Evolutionary conservation across 2,113 vertebrate species (phyloP), one percentile per base, ranked within the genome.

Genomic region (Athene noctua): DNA sequence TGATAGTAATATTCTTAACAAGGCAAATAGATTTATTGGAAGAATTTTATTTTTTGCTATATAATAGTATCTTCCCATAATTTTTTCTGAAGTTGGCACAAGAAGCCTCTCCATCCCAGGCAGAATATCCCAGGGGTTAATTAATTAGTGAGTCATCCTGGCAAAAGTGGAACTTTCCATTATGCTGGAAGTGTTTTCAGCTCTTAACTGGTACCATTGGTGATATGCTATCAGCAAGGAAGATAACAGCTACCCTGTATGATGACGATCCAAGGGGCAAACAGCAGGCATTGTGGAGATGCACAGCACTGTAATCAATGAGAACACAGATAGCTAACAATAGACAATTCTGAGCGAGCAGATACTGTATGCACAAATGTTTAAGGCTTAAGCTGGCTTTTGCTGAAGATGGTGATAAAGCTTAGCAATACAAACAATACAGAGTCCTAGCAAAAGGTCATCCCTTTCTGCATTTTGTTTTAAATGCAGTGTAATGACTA

Each of bases 111-210:
- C 61, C 46, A 84, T 54, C 36, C 47, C 10, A 71, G 46, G 67
- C 83, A 84, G 62, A 84, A 42, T 16, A 61, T 47, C 42, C 7
- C 58, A 67, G 17, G 36, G 65, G 66, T 92, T 86, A 95, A 95
- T 68, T 82, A 88, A 86, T 81, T 77, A 91, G 11, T 67, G 52
- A 96, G 61, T 85, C 89, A 97, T 84, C 49, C 70, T 77, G 66
- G 77, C 4, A 15, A 80, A 96, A 97, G 78, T 15, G 23, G 70
- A 94, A 94, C 44, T 92, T 95, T 79, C 92, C 86, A 87, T 89
- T 75, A 79, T 51, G 80, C 78, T 77, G 7, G 40, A 86, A 95
- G 86, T 20, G 30, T 81, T 96, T 95, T 84, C 91, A 91, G 65
- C 52, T 68, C 73, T 70, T 67, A 91, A 73, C 83, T 82, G 86